Evolutionary conservation across 2,113 vertebrate species (phyloP).

Genomic region (Beaufortia kweichowensis): DNA sequence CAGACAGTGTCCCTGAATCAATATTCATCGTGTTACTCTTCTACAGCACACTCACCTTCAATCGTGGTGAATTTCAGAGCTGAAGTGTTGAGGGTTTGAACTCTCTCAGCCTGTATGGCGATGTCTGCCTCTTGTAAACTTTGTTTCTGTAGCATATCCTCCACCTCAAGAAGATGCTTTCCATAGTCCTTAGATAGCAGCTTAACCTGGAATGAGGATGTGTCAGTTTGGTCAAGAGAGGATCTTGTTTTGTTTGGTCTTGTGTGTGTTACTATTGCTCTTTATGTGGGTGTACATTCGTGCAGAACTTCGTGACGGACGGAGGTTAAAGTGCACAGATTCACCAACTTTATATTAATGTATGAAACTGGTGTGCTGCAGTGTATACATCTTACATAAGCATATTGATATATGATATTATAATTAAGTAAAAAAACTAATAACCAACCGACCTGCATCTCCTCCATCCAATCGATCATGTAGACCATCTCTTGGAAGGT

Average conservation of each 20-base stretch:
- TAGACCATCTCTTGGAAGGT: slow-evolving; percentile 98
- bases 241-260: background rate
- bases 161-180: slow-evolving; percentile 92
- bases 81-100: slow-evolving; percentile 81
- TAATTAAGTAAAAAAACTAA: background rate
- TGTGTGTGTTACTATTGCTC: background rate
- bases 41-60: slow-evolving; percentile 74
- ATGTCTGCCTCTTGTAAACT: slow-evolving; percentile 88
- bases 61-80: slow-evolving; percentile 87
- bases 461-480: slow-evolving; percentile 99
- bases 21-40: background rate
- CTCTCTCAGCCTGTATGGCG: slow-evolving; percentile 83
- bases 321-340: too few relatives aligned
- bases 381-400: background rate
- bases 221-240: background rate
- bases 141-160: slow-evolving; percentile 93
- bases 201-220: slow-evolving; percentile 68
- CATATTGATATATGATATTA: background rate
- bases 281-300: too few relatives aligned
- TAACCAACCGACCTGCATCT: slow-evolving; percentile 82
- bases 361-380: background rate
- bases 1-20: background rate
- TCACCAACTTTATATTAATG: too few relatives aligned
- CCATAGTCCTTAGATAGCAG: slow-evolving; percentile 88
- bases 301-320: too few relatives aligned